These are phyloP conservation scores for Cygnus buccinator DNA, from an alignment of 2,113 vertebrate genomes.

Conservation along the genomic window DNA sequence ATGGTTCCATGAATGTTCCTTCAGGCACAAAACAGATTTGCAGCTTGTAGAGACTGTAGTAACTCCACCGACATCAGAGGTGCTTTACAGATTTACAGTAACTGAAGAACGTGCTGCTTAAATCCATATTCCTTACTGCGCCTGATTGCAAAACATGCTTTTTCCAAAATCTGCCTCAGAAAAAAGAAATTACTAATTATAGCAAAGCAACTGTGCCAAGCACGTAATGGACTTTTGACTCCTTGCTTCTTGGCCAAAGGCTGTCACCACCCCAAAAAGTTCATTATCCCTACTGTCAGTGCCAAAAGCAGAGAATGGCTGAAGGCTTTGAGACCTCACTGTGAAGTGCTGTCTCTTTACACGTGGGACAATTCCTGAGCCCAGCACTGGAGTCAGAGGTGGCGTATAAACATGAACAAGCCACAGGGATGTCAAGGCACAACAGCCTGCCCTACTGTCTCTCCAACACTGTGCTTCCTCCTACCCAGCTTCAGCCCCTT, in stretches of 20 bases:
- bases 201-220: constrained; percentile 11
- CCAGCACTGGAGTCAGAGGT: background rate
- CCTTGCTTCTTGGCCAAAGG: constrained; percentile 16
- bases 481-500: background rate
- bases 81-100: background rate
- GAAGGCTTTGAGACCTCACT: background rate
- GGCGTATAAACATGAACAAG: background rate
- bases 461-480: background rate
- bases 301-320: constrained; percentile 4
- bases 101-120: background rate
- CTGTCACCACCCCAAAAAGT: background rate
- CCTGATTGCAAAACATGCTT: background rate
- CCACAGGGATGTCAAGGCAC: background rate
- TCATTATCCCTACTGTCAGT: background rate
- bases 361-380: background rate
- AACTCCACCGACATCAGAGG: background rate
- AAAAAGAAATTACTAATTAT: constrained; percentile 2
- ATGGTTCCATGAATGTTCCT: background rate
- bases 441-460: fast-evolving
- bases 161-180: constrained; percentile 25
- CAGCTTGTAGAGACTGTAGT: background rate
- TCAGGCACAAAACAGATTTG: background rate
- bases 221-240: constrained; percentile 35
- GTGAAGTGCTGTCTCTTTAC: background rate
- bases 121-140: background rate